Evolutionary conservation across 2,113 vertebrate genomes (phyloP), one percentile per base, ranked within the genome.

Genomic region (Limanda limanda): DNA sequence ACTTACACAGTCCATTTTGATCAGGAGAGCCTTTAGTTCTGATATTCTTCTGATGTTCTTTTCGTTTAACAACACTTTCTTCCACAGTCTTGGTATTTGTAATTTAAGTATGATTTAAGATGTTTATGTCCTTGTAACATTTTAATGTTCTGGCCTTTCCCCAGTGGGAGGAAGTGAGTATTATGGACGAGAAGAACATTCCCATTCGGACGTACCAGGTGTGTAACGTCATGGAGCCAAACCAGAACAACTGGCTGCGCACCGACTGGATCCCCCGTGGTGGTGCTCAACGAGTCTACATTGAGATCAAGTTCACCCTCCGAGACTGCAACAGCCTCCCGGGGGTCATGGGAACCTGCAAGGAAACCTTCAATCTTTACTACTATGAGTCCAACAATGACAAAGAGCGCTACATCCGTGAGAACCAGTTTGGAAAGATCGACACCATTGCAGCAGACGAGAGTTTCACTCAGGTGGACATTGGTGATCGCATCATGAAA

Each of bases 121-220:
- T 48, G 27, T 76, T 45, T 35, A 54, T 54, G 47, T 23, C 24
- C 11, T 45, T 60, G 18, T 74, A 63, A 77, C 63, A 25, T 62
- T 74, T 54, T 55, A 56, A 31, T 84, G 52, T 68, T 63, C 20
- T 74, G 68, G 63, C 9, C 21, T 84, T 65, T 76, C 64, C 60
- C 31, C 93, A 99, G 98, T 99, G 98, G 98, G 98, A 99, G 89
- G 98, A 99, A 88, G 98, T 99, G 74, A 99, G 98, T 75, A 99
- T 99, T 74, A 99, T 99, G 97, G 98, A 99, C 76, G 98, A 99
- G 91, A 99, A 99, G 93, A 99, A 99, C 54, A 97, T 96, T 57
- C 98, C 98, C 0, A 99, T 99, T 79, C 95, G 97, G 86, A 99
- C 98, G 40, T 99, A 99, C 80, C 98, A 99, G 88, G 98, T 99